Evolutionary conservation across 2,797 vertebrate species (phyloP).

Genomic region (Sebastiscus albofasciatus): DNA sequence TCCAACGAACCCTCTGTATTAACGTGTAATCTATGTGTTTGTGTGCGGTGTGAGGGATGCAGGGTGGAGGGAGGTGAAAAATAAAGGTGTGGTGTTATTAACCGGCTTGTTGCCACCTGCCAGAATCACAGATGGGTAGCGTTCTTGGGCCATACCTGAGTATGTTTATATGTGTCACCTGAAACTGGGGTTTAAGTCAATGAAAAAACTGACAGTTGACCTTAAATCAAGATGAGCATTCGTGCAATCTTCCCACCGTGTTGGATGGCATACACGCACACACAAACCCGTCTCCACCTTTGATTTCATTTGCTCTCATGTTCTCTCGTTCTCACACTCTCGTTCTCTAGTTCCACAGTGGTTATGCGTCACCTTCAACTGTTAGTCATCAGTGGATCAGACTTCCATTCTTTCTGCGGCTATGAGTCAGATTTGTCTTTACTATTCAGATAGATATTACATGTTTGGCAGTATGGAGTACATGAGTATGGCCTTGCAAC

Average conservation of each 20-base stretch:
- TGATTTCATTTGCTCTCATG: constrained; percentile 17
- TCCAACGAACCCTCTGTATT: not conserved
- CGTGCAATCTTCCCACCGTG: constrained; percentile 65
- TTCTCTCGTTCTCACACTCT: constrained; percentile 5
- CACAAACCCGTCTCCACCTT: constrained; percentile 13
- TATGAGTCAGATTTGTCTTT: constrained; percentile 36
- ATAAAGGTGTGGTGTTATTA: constrained; percentile 66
- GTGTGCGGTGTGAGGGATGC: not conserved
- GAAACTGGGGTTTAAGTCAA: constrained; percentile 41
- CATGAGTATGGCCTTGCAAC: not conserved
- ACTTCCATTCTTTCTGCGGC: constrained; percentile 11
- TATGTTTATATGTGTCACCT: constrained; percentile 29
- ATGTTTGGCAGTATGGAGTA: not conserved
- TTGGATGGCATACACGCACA: constrained; percentile 35
- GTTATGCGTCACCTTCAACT: constrained; percentile 33
- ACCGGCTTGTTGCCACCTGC: constrained; percentile 75
- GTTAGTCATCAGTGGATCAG: constrained; percentile 46
- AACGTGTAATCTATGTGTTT: not conserved
- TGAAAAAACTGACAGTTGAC: constrained; percentile 62
- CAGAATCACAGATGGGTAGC: constrained; percentile 60
- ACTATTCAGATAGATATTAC: constrained; percentile 24
- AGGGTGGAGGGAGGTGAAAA: constrained; percentile 6
- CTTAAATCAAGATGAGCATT: constrained; percentile 57
- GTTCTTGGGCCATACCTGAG: constrained; percentile 40
- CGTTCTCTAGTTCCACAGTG: not conserved